A percentile compares a stretch with the other conserved stretches of the same genome.
phyloP scores from a whole-genome alignment of 1,140 invertebrate genomes.

The Bombyx mandarina region DNA sequence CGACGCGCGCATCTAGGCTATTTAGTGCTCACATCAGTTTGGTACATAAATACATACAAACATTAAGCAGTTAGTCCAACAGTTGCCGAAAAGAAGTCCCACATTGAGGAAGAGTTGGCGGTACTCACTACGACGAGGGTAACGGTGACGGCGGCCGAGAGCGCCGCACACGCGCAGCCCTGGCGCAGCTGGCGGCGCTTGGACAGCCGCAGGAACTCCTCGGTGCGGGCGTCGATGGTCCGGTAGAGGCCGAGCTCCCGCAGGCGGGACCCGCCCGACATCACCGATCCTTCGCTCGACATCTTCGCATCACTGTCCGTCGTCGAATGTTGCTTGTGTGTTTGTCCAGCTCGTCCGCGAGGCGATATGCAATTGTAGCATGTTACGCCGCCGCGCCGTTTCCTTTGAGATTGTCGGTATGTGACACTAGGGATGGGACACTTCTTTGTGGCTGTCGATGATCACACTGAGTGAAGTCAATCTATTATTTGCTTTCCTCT shows the following conservation, averaged over 20 bases:
- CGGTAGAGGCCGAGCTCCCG: slow-evolving; percentile 58
- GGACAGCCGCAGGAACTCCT: slow-evolving; percentile 55
- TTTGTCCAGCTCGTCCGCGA: slow-evolving; percentile 25
- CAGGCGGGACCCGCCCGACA: slow-evolving; percentile 27
- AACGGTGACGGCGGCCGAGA: slow-evolving; percentile 54
- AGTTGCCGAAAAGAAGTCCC: no score
- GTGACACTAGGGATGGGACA: not conserved
- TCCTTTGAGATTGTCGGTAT: slow-evolving; percentile 48
- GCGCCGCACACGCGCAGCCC: slow-evolving; percentile 55
- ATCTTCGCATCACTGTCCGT: slow-evolving; percentile 39
- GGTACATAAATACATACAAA: no score
- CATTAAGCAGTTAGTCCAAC: no score
- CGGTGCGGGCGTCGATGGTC: slow-evolving; percentile 52
- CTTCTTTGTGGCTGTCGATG: slow-evolving; percentile 1
- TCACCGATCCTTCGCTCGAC: slow-evolving; percentile 46
- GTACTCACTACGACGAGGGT: slow-evolving; percentile 56
- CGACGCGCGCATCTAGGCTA: no score
- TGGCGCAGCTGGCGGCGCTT: slow-evolving; percentile 49
- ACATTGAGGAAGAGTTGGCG: not conserved
- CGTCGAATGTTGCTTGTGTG: slow-evolving; percentile 21
- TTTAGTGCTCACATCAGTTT: no score
- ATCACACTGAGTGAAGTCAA: not conserved
- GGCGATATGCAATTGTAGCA: slow-evolving; percentile 32
- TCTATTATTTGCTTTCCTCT: no score
- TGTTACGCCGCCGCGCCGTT: slow-evolving; percentile 34